A percentile compares a stretch with the other conserved stretches of the same genome.
These are phyloP conservation scores for Idaea dimidiata DNA, from an alignment of 2,888 invertebrate genomes.

Conservation along the genomic window DNA sequence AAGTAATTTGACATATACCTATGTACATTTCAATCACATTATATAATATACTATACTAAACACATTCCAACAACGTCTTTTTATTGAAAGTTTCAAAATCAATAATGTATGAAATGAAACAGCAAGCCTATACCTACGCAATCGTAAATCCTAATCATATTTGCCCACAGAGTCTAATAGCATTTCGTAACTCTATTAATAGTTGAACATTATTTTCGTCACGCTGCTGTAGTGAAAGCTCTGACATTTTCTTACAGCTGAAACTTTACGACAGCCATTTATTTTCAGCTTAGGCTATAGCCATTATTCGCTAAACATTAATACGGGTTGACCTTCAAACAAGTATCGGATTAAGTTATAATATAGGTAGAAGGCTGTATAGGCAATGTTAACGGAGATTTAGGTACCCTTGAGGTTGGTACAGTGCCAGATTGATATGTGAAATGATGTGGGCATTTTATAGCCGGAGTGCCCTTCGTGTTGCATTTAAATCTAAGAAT, in stretches of 20 bases:
- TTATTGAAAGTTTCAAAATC: too few relatives aligned
- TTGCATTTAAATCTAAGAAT: neutral
- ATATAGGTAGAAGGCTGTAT: neutral
- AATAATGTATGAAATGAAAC: too few relatives aligned
- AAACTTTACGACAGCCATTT: neutral
- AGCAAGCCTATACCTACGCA: too few relatives aligned
- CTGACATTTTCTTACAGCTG: neutral
- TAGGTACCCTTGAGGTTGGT: neutral
- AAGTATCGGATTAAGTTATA: neutral
- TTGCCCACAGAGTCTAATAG: neutral
- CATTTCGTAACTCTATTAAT: neutral
- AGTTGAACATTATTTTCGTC: neutral
- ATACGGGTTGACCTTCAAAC: neutral
- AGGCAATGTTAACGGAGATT: neutral
- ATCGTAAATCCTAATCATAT: too few relatives aligned
- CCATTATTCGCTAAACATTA: neutral
- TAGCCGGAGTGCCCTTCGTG: neutral
- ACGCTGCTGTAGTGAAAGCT: neutral
- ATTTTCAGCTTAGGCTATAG: neutral
- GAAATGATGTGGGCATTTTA: neutral
- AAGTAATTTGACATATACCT: too few relatives aligned
- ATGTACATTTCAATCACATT: too few relatives aligned
- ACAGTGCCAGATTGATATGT: neutral
- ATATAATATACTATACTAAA: too few relatives aligned
- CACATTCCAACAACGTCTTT: too few relatives aligned